Evolutionary conservation across 1,140 invertebrate species (phyloP).

Genomic region (Meloidogyne chitwoodi): DNA sequence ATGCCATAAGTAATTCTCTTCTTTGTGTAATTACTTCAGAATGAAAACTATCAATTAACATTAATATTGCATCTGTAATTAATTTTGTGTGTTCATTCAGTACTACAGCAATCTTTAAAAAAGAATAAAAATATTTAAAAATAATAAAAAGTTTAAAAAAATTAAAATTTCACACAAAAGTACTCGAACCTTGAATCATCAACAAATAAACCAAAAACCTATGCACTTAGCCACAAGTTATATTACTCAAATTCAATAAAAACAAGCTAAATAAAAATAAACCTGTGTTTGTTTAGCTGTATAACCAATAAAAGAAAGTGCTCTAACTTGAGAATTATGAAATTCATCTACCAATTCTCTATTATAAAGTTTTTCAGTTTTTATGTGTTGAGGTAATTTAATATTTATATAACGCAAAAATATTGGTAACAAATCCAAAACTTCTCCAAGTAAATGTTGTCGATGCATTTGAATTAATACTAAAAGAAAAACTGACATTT

Average conservation of each 20-base stretch:
- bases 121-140: background rate
- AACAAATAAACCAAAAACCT: no score
- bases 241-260: no score
- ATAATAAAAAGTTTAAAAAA: background rate
- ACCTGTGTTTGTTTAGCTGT: constrained; percentile 26
- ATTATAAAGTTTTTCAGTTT: constrained; percentile 24
- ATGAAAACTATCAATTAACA: constrained; percentile 26
- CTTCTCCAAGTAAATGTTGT: constrained; percentile 29
- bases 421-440: constrained; percentile 25
- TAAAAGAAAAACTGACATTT: constrained; percentile 30
- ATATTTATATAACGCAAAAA: constrained; percentile 39
- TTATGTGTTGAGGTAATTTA: constrained; percentile 3
- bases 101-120: background rate
- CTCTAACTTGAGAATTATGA: constrained; percentile 37
- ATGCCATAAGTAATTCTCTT: constrained; percentile 29
- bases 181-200: no score
- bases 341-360: constrained; percentile 42
- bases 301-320: constrained; percentile 38
- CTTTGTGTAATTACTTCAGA: constrained; percentile 31
- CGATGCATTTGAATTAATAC: constrained; percentile 30
- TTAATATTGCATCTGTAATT: constrained; percentile 28
- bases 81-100: constrained; percentile 24
- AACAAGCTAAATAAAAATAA: background rate
- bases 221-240: no score
- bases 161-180: background rate